phyloP scores from a whole-genome alignment of 2,797 vertebrate species.

The Dendrocincla fuliginosa region DNA sequence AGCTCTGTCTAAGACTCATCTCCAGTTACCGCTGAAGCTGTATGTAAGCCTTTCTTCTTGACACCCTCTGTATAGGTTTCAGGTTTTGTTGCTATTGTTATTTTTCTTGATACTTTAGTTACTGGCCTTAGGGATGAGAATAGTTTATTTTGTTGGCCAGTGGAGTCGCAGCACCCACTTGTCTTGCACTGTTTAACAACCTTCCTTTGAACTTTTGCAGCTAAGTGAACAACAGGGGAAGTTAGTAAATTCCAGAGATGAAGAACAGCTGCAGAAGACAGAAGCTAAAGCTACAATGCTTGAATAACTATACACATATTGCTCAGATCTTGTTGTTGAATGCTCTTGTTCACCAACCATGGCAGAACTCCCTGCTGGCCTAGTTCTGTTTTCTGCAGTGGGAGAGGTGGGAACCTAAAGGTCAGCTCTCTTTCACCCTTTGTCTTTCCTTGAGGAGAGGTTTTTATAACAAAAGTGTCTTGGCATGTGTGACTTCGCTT shows the following conservation, averaged over 20 bases:
- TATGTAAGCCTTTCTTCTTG: not conserved
- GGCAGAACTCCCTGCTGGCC: not conserved
- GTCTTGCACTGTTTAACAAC: not conserved
- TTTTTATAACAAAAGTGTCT: not conserved
- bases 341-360: not conserved
- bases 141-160: not conserved
- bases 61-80: not conserved
- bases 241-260: not conserved
- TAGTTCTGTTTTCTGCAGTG: not conserved
- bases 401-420: not conserved
- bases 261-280: not conserved
- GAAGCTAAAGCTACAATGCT: not conserved
- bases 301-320: not conserved
- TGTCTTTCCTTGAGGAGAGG: not conserved
- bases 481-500: not conserved
- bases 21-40: not conserved
- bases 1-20: not conserved
- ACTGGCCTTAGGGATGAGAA: not conserved
- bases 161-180: not conserved
- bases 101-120: not conserved
- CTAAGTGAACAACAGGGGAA: not conserved
- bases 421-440: not conserved
- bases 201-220: not conserved
- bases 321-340: not conserved
- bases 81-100: not conserved